phyloP scores from a whole-genome alignment of 2,888 invertebrate genomes.

The Caenorhabditis imperialis region DNA sequence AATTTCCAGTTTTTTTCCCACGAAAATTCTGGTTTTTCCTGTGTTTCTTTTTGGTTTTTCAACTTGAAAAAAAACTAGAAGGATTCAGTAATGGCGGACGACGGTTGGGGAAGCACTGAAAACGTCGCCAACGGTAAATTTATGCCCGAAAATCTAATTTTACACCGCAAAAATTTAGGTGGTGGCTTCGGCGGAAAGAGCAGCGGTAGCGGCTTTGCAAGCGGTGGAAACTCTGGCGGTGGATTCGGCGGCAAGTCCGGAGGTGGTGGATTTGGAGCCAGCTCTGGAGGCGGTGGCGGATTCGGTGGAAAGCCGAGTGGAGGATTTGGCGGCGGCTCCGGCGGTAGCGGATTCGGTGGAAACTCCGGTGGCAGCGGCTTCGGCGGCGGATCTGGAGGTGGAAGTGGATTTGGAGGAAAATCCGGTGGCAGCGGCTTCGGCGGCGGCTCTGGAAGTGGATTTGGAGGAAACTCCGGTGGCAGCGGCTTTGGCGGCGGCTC shows the following conservation, averaged over 20 bases:
- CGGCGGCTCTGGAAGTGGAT: slow-evolving; percentile 13
- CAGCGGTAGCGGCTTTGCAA: not conserved
- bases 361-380: too few species aligned
- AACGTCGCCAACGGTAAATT: not conserved
- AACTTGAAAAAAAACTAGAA: not conserved
- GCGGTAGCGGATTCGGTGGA: not conserved
- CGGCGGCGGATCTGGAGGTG: slow-evolving; percentile 2
- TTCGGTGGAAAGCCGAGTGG: not conserved
- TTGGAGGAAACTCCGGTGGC: too few species aligned
- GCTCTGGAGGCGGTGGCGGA: not conserved
- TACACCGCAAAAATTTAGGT: not conserved
- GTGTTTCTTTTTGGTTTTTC: not conserved
- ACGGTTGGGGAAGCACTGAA: slow-evolving; percentile 7
- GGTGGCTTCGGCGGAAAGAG: too few species aligned
- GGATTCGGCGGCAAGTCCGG: slow-evolving; percentile 10
- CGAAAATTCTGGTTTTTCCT: not conserved
- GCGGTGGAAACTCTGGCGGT: not conserved
- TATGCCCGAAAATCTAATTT: not conserved
- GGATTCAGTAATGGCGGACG: not conserved
- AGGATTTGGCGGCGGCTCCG: slow-evolving; percentile 5
- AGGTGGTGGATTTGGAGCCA: not conserved
- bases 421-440: too few species aligned
- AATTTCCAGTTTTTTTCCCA: too few species aligned
- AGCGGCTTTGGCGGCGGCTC: slow-evolving; percentile 6
- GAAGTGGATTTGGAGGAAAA: slow-evolving; percentile 9